These are phyloP conservation scores for Theonella swinhoei DNA, from an alignment of 37 sponge, comb jelly and placozoan species.

Conservation along the genomic window DNA sequence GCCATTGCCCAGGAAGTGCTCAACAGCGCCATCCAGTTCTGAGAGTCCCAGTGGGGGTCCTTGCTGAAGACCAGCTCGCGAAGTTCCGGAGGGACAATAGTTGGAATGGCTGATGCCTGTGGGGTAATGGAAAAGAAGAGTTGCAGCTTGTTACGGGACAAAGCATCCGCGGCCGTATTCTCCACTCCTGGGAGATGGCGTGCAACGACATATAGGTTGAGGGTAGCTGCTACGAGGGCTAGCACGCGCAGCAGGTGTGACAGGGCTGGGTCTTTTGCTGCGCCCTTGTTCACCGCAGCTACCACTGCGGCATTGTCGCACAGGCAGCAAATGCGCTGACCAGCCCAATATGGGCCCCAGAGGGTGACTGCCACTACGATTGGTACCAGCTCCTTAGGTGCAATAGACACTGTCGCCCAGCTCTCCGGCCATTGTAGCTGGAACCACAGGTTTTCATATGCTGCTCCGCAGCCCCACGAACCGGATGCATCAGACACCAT, in stretches of 20 bases:
- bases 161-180: conserved; percentile 36
- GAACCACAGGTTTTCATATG: conserved; percentile 3
- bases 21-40: conserved; percentile 26
- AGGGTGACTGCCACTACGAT: conserved; percentile 10
- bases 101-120: not conserved
- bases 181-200: conserved; percentile 33
- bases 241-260: conserved; percentile 17
- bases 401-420: not conserved
- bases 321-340: not conserved
- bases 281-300: conserved; percentile 15
- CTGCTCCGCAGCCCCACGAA: conserved; percentile 21
- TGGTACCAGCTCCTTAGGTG: not conserved
- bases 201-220: conserved; percentile 10
- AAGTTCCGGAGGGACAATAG: not conserved
- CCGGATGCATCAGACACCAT: conserved; percentile 31
- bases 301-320: conserved; percentile 35
- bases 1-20: not conserved
- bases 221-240: conserved; percentile 15
- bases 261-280: conserved; percentile 1
- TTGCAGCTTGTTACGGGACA: conserved; percentile 33
- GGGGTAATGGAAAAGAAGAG: conserved; percentile 1
- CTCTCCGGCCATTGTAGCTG: not conserved
- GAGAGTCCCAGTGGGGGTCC: conserved; percentile 19
- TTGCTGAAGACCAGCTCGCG: not conserved
- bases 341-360: conserved; percentile 25